Base-by-base conservation (phyloP, 2,113 vertebrate species). In the Peromyscus leucopus region DNA sequence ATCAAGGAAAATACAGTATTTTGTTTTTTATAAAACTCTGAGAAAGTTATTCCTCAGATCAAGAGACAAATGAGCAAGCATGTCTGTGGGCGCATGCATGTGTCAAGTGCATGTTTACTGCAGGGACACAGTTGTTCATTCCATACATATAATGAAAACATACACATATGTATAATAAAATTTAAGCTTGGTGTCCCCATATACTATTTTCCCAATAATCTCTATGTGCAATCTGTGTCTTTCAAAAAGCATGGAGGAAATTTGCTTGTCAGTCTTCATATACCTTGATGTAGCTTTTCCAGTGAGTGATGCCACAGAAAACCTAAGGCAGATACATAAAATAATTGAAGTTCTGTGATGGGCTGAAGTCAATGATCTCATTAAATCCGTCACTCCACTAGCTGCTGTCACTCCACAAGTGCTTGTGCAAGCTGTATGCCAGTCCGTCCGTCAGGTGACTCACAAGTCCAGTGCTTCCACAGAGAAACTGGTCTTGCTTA, bases 261-360 rank as follows among this genome's bases (percentile, higher is more conserved):
- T 79, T 61, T 89, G 93, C 96, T 96, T 98, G 67, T 89, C 22
- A 36, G 92, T 96, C 92, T 96, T 90, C 90, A 67, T 91, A 63
- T 59, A 76, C 57, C 21, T 92, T 61, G 88, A 96, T 88, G 5
- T 67, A 90, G 74, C 51, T 93, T 93, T 95, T 97, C 93, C 93
- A 97, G 72, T 91, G 96, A 96, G 17, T 91, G 76, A 90, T 98
- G 76, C 88, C 95, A 95, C 94, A 94, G 78, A 84, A 97, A 91
- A 84, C 72, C 46, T 86, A 48, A 89, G 24, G 55, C 80, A 89
- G 61, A 80, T 65, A 84, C 82, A 82, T 74, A 90, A 93, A 94
- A 89, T 69, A 76, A 90, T 63, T 74, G 31, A 26, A 96, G 84
- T 97, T 93, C 67, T 75, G 28, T 96, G 87, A 97, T 95, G 91